A percentile compares a stretch with the other conserved stretches of the same genome.
Evolutionary conservation across 2,113 vertebrate genomes (phyloP).

Genomic region (Steatornis caripensis): DNA sequence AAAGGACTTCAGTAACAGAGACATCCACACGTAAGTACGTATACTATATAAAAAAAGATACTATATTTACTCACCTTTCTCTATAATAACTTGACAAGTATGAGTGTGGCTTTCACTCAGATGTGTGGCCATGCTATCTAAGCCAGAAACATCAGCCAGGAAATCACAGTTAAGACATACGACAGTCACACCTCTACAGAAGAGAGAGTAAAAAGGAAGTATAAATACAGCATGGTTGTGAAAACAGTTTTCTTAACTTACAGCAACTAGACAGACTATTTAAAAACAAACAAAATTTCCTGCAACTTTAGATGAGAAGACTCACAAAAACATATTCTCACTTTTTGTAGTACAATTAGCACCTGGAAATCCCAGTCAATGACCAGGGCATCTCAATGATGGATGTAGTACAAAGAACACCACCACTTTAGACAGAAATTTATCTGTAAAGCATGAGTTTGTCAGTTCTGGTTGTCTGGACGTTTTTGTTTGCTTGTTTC

Average conservation of each 20-base stretch:
- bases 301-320: not conserved
- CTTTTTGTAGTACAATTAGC: not conserved
- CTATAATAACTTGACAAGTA: conserved; percentile 85
- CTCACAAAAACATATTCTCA: not conserved
- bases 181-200: conserved; percentile 80
- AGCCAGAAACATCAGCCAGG: conserved; percentile 78
- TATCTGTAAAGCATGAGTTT: not conserved
- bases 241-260: not conserved
- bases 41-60: not conserved
- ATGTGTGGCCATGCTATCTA: conserved; percentile 91
- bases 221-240: not conserved
- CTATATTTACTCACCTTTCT: conserved; percentile 77
- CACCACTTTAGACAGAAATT: not conserved
- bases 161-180: conserved; percentile 94
- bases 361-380: not conserved
- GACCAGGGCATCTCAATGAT: not conserved
- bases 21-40: not conserved
- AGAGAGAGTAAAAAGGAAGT: not conserved
- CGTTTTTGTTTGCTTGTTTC: not conserved
- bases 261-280: not conserved
- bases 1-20: not conserved
- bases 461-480: not conserved
- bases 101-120: conserved; percentile 83
- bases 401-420: not conserved
- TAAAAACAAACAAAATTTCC: not conserved